Evolutionary conservation across 2,797 vertebrate genomes (phyloP).

Genomic region (Emys orbicularis): DNA sequence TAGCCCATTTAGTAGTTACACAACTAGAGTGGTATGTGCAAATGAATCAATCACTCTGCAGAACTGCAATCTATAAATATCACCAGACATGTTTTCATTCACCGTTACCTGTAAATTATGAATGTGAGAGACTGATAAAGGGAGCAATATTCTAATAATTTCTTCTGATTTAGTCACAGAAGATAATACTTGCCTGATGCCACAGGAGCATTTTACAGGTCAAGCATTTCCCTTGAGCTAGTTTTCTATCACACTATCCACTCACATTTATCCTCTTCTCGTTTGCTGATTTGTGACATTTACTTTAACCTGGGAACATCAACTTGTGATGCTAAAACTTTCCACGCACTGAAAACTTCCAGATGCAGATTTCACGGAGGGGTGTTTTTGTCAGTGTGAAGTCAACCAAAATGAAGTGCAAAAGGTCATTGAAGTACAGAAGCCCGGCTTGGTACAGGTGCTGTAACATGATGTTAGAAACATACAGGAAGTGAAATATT

Average conservation of each 20-base stretch:
- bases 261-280: background rate
- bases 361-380: background rate
- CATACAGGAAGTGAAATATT: background rate
- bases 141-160: background rate
- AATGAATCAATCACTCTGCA: background rate
- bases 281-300: background rate
- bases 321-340: background rate
- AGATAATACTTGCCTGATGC: background rate
- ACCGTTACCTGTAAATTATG: background rate
- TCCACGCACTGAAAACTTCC: background rate
- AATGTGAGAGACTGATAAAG: background rate
- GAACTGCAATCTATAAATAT: background rate
- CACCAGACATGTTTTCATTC: background rate
- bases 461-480: background rate
- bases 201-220: background rate
- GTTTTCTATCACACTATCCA: background rate
- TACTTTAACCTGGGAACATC: background rate
- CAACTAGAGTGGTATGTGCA: background rate
- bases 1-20: background rate
- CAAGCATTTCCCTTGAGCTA: background rate
- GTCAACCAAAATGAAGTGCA: background rate
- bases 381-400: background rate
- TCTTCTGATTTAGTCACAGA: background rate
- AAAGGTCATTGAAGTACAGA: background rate
- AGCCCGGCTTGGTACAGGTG: background rate